Evolutionary conservation across 2,888 invertebrate species (phyloP).

Genomic region (Eupeodes luniger): DNA sequence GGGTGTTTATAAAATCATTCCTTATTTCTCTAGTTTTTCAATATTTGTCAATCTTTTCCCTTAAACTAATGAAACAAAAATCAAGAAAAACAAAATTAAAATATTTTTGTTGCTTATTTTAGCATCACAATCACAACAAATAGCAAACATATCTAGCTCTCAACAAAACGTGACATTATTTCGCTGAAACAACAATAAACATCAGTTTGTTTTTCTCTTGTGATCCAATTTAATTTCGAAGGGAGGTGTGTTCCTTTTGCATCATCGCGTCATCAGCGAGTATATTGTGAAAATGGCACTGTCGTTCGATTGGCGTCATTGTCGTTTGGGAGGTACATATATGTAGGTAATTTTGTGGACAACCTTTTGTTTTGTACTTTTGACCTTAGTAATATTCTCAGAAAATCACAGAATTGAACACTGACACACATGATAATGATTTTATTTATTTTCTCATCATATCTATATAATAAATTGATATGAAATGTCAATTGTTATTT

Average conservation of each 20-base stretch:
- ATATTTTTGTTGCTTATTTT: conserved; percentile 17
- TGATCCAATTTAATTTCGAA: conserved; percentile 66
- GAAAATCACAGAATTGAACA: conserved; percentile 49
- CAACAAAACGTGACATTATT: conserved; percentile 64
- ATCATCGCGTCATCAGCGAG: conserved; percentile 50
- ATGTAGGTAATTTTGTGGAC: neutral
- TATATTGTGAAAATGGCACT: conserved; percentile 47
- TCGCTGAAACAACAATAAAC: conserved; percentile 48
- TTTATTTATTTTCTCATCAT: conserved; percentile 36
- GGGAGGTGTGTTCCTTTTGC: conserved; percentile 73
- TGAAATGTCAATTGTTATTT: conserved; percentile 57
- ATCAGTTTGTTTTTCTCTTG: conserved; percentile 28
- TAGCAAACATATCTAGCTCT: conserved; percentile 38
- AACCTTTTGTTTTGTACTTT: conserved; percentile 36
- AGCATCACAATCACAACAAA: conserved; percentile 7
- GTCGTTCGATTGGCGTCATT: conserved; percentile 67
- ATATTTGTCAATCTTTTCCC: neutral
- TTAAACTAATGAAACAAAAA: neutral
- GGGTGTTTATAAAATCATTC: neutral
- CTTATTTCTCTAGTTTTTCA: neutral
- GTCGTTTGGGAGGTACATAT: conserved; percentile 24
- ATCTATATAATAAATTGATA: conserved; percentile 52
- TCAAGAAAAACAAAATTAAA: neutral
- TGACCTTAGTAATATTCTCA: conserved; percentile 47
- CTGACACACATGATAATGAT: conserved; percentile 36